Percentiles rank a stretch among this genome's conserved stretches.
phyloP scores from a whole-genome alignment of 2,797 vertebrate species.

The Sebastes hubbsi region DNA sequence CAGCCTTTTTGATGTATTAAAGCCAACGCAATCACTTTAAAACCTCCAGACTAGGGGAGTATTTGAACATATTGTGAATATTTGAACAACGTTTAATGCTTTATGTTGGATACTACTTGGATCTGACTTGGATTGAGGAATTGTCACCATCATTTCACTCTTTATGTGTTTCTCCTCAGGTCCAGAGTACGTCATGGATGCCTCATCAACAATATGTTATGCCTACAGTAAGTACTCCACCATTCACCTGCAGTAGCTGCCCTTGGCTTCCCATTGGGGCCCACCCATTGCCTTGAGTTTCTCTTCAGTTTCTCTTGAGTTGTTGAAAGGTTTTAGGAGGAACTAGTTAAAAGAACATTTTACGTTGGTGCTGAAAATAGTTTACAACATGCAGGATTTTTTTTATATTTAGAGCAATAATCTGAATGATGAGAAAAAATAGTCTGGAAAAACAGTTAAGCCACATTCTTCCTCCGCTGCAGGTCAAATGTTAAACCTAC shows the following conservation, averaged over 20 bases:
- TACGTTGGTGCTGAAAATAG: slow-evolving; percentile 24
- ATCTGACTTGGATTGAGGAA: background rate
- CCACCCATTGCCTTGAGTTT: background rate
- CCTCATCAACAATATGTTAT: slow-evolving; percentile 99
- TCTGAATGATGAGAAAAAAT: slow-evolving; percentile 2
- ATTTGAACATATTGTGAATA: slow-evolving; percentile 48
- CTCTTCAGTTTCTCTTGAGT: background rate
- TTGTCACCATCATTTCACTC: slow-evolving; percentile 50
- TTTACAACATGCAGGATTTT: slow-evolving; percentile 23
- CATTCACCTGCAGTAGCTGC: slow-evolving; percentile 28
- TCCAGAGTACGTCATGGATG: slow-evolving; percentile 99
- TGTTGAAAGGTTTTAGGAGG: slow-evolving; percentile 17
- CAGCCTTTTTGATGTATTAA: slow-evolving; percentile 45
- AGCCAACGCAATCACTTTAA: slow-evolving; percentile 34
- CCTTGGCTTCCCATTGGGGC: background rate
- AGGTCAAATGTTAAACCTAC: slow-evolving; percentile 43
- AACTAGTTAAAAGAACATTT: slow-evolving; percentile 26
- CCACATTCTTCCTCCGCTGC: slow-evolving; percentile 11
- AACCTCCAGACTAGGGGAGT: slow-evolving; percentile 10
- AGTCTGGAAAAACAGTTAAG: slow-evolving; percentile 41
- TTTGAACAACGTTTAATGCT: slow-evolving; percentile 39
- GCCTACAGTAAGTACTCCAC: slow-evolving; percentile 94
- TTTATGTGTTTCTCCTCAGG: slow-evolving; percentile 88
- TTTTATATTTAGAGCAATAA: slow-evolving; percentile 18
- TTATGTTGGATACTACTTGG: slow-evolving; percentile 10